Evolutionary conservation across 2,888 invertebrate genomes (phyloP).

Genomic region (Hydroisotoma schaefferi): DNA sequence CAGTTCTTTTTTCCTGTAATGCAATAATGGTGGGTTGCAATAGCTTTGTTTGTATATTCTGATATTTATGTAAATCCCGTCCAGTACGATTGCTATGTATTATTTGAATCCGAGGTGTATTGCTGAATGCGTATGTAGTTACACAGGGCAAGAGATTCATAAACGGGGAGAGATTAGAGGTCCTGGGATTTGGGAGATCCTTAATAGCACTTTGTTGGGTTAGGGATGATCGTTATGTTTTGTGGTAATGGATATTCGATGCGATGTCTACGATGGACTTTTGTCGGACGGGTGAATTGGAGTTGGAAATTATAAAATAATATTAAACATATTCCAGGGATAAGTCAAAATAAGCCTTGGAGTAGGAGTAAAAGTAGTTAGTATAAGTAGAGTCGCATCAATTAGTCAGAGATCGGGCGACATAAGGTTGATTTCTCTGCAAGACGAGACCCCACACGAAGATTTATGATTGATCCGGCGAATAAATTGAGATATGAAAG

Average conservation of each 20-base stretch:
- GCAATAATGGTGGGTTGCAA: too few species aligned
- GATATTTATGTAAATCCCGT: too few species aligned
- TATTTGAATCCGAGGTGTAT: neutral
- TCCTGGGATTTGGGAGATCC: neutral
- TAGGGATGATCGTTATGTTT: constrained; percentile 1
- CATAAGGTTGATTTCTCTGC: constrained; percentile 27
- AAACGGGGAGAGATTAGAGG: constrained; percentile 10
- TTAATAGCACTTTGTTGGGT: neutral
- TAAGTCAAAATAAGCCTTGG: too few species aligned
- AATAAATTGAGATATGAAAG: constrained; percentile 13
- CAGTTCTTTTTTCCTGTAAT: too few species aligned
- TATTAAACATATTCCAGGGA: too few species aligned
- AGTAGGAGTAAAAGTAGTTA: neutral
- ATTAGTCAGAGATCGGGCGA: constrained; percentile 44
- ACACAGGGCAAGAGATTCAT: too few species aligned
- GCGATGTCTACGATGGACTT: neutral
- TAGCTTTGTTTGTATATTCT: too few species aligned
- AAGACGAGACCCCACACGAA: constrained; percentile 47
- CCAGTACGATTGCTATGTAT: too few species aligned
- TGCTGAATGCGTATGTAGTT: neutral
- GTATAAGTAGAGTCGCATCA: constrained; percentile 37
- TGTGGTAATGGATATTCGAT: constrained; percentile 42
- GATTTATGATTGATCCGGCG: constrained; percentile 44
- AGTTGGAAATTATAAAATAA: too few species aligned
- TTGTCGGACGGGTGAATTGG: neutral